Conservation (phyloP, 2,888 invertebrate species). For the Busseola fusca region DNA sequence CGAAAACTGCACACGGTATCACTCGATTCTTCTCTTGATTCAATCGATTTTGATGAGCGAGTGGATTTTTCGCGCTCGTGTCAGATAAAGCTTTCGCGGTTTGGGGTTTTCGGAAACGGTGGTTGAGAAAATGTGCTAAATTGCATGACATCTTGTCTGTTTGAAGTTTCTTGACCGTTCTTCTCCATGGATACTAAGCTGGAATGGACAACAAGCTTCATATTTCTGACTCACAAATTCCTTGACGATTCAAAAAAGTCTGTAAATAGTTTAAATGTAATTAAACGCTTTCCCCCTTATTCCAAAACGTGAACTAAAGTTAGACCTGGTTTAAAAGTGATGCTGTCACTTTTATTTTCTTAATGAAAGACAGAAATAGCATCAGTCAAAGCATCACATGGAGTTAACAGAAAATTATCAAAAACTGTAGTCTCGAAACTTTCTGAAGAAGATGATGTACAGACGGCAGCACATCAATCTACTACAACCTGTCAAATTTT, state of each 20-base stretch:
- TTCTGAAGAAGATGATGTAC: background rate
- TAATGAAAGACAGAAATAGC: too few species aligned
- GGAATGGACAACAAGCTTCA: background rate
- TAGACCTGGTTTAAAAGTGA: too few species aligned
- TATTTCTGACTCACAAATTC: background rate
- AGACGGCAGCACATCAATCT: too few species aligned
- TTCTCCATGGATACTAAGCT: background rate
- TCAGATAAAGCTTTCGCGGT: slow-evolving; percentile 31
- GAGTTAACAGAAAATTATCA: background rate
- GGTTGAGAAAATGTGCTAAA: slow-evolving; percentile 12
- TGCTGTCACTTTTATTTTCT: too few species aligned
- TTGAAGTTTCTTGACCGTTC: background rate
- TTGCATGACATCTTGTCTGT: background rate
- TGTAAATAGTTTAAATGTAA: background rate
- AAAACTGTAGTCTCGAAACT: background rate
- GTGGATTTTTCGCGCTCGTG: slow-evolving; percentile 38
- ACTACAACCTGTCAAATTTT: too few species aligned
- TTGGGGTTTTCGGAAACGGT: slow-evolving; percentile 42
- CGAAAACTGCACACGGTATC: slow-evolving; percentile 70
- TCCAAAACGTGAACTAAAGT: too few species aligned
- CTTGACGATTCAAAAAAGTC: background rate
- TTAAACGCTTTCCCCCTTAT: too few species aligned
- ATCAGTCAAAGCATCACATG: background rate
- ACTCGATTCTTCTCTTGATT: slow-evolving; percentile 74
- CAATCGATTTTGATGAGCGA: slow-evolving; percentile 72